Evolutionary conservation across 2,113 vertebrate species (phyloP), one percentile per base, ranked within the genome.

Genomic region (Platycercus adscitus): DNA sequence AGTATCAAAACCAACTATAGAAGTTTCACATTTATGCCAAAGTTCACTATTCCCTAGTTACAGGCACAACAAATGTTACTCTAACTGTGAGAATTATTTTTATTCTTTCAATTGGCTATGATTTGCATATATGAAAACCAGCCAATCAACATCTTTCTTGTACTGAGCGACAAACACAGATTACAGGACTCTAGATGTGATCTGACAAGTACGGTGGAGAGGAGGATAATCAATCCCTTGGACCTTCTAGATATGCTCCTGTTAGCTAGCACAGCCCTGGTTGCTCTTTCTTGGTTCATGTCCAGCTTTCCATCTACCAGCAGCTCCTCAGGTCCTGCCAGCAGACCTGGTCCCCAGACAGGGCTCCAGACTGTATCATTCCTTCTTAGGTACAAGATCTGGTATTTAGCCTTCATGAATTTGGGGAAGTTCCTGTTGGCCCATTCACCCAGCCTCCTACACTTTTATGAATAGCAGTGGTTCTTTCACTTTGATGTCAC

Each of bases 181-280:
- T 53, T 37, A n/a, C 17, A 61, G 31, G 7, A 52, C 41, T 53
- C 23, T 41, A 68, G 33, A 55, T n/a, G 11, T 18, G 39, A 44
- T 52, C 21, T 55, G 13, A 49, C 4, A 41, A 80, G 18, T 41
- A 15, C 4, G 25, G 7, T 17, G 23, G 24, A 63, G 43, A 56
- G 11, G 6, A 24, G 8, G 6, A 44, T 31, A 81, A 35, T 9
- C 5, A 15, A 14, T 50, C 21, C 21, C 16, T 31, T 18, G 20
- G 19, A 41, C 7, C 5, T 66, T 17, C 35, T 46, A 7, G 18
- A 6, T 0, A 1, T 7, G 4, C 7, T 65, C 1, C 37, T 39
- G 3, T 41, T 41, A 33, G 4, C 35, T 46, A 33, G 5, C 35
- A 23, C 15, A 14, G 3, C 11, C 14, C 11, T 83, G 20, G 21